Base-by-base conservation (phyloP, 2,888 invertebrate genomes). In the Mimumesa dahlbomi region DNA sequence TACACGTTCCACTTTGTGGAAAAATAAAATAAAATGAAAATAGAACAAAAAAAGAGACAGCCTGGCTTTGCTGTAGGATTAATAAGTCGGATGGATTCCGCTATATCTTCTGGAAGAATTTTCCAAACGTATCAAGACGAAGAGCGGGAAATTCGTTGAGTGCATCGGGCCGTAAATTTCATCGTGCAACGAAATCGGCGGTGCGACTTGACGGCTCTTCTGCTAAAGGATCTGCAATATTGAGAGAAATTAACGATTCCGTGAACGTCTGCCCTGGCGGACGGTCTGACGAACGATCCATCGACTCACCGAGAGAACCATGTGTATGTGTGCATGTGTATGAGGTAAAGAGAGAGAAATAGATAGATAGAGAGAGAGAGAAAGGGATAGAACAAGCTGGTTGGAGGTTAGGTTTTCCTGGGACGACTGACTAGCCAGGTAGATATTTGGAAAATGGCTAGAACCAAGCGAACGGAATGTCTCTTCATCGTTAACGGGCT, bases 191-290 rank as follows among this genome's bases (percentile, higher is more conserved):
- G 45, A 14, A 25, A 16, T 22, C 46, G 25, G n/a, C 4, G 4
- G 3, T 7, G 57, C 63, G 70, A 79, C 78, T 79, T 76, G 77
- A 77, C 67, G 72, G 68, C 57, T 58, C 64, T 70, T 25, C 62
- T 74, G 65, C 73, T 73, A 81, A 72, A 72, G 69, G 74, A 74
- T 59, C 69, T 85, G 87, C 79, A 85, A 86, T 86, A 85, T 86
- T 87, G 82, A 87, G 80, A 79, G 82, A 84, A 85, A 86, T 87
- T 86, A 87, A 86, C 83, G 83, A 87, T 87, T 87, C 85, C 75
- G 78, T 66, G 77, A 74, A 75, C 84, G 84, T 86, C 62, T 79
- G 74, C 72, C 67, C 68, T 61, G 62, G 36, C 52, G 50, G 61
- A 62, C 57, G 56, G 58, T 53, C 43, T 61, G 69, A 63, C 73